phyloP scores from a whole-genome alignment of 2,797 vertebrate species.

The Lophotriccus pileatus region DNA sequence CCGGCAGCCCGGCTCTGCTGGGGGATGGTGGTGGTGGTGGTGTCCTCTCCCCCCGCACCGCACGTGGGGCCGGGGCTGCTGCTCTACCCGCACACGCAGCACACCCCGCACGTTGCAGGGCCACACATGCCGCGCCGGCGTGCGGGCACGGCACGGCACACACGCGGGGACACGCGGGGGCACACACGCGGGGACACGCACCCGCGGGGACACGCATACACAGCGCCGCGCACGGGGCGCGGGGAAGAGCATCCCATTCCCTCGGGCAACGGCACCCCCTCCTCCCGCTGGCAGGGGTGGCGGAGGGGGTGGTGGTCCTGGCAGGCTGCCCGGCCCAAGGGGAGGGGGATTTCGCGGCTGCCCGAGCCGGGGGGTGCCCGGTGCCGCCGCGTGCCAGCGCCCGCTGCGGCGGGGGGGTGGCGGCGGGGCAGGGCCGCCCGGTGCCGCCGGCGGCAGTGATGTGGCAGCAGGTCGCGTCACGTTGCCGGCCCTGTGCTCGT shows the following conservation, averaged over 20 bases:
- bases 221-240: not conserved
- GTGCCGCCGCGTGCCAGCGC: not conserved
- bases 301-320: not conserved
- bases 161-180: not conserved
- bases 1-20: not conserved
- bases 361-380: not conserved
- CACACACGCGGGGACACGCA: not conserved
- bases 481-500: constrained; percentile 59
- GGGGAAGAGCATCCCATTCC: not conserved
- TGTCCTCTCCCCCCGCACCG: not conserved
- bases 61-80: not conserved
- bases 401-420: not conserved
- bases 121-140: not conserved
- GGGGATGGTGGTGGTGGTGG: not conserved
- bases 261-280: not conserved
- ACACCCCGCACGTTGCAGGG: constrained; percentile 23
- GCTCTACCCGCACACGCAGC: not conserved
- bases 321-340: not conserved
- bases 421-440: not conserved
- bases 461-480: constrained; percentile 49
- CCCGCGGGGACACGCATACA: not conserved
- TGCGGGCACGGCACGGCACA: not conserved
- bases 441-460: not conserved
- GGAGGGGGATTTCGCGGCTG: not conserved
- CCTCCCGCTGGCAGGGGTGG: not conserved